Evolutionary conservation across 2,888 invertebrate genomes (phyloP).

Genomic region (Sthenelais limicola): DNA sequence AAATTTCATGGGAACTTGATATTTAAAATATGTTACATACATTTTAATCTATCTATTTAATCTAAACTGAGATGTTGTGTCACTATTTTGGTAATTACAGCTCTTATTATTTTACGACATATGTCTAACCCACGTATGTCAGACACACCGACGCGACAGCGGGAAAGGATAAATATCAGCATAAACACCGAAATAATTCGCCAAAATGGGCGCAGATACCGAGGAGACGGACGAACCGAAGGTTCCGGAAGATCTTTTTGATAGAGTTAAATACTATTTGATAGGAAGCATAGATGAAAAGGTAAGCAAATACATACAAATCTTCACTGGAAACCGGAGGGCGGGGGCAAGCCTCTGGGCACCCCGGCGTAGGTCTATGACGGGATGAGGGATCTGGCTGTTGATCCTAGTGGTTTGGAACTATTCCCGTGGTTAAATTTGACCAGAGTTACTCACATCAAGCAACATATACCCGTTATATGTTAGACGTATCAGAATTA

Average conservation of each 20-base stretch:
- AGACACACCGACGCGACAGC: constrained; percentile 24
- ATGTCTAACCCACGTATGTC: neutral
- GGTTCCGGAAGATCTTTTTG: constrained; percentile 76
- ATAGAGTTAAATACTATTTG: constrained; percentile 87
- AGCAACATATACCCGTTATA: too few relatives aligned
- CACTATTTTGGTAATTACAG: neutral
- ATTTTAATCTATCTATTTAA: neutral
- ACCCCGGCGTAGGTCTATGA: too few relatives aligned
- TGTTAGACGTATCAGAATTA: too few relatives aligned
- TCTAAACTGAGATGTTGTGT: neutral
- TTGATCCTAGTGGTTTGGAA: too few relatives aligned
- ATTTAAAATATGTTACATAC: neutral
- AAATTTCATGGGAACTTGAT: neutral
- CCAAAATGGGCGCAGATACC: constrained; percentile 4
- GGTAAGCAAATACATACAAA: constrained; percentile 70
- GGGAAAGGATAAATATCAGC: constrained; percentile 12
- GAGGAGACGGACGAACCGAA: constrained; percentile 6
- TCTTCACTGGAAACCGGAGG: too few relatives aligned
- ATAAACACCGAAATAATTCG: neutral
- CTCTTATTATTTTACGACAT: neutral
- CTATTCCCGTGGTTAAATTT: too few relatives aligned
- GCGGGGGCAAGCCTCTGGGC: too few relatives aligned
- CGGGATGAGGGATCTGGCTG: too few relatives aligned
- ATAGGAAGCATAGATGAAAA: constrained; percentile 76
- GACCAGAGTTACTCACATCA: too few relatives aligned